Base-by-base conservation (phyloP, 37 sponge, comb jelly and placozoan genomes). In the Hexactinellida sp. region DNA sequence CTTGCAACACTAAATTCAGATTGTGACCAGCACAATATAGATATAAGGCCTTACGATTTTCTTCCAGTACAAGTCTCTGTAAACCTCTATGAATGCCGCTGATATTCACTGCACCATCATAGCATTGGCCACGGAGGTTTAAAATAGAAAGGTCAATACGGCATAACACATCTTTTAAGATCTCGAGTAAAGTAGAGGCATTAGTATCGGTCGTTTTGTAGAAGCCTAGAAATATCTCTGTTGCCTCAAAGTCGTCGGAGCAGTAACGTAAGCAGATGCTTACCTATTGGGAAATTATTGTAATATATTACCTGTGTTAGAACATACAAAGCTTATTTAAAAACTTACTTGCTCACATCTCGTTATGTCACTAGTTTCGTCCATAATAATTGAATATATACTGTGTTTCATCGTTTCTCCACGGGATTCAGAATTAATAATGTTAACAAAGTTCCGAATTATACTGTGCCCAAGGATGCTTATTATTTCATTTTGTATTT, bases 181-280 rank as follows among this genome's bases (percentile, higher is more conserved):
- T 41, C 47, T 41, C 47, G 47, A 41, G 47, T 41, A 41, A 41
- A 41, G 47, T 41, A 41, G 47, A 41, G 47, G 47, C 47, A 41
- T 41, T 41, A 41, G 47, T 41, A 41, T 16, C 47, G 47, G 47
- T 41, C 5, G 47, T 41, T 41, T 41, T 41, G 47, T 41, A 41
- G 47, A 41, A 41, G 47, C 47, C 47, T 5, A 41, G 76, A 63
- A 63, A 63, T 10, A 63, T 63, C 21, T 63, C 76, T n/a, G 47
- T 63, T 63, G 76, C 30, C 76, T 63, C 76, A 63, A 63, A 63
- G 34, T 63, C 76, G 76, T 63, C 34, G 76, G 76, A 63, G 76
- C 76, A 63, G 76, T 63, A 63, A 63, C 34, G 32, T 63, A 28
- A 63, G 34, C 34, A 63, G 76, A 63, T 63, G 76, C 76, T 63